Evolutionary conservation across 2,888 invertebrate species (phyloP), one percentile per base, ranked within the genome.

Genomic region (Ypsolopha sequella): DNA sequence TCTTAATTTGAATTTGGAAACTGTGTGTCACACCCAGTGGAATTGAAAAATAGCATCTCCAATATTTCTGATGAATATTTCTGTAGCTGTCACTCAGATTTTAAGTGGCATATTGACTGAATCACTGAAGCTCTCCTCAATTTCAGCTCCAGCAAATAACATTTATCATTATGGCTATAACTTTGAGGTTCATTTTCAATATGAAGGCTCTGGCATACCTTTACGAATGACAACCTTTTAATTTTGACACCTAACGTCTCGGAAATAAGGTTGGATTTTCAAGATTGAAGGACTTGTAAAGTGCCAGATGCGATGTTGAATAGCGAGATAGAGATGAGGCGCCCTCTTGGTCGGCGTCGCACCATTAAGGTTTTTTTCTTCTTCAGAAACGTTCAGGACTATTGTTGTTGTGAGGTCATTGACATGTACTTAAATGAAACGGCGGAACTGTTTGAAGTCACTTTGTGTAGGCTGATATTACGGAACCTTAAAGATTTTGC

Each of bases 281-380:
- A 24, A 4, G 24, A 24, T 24, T 3, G 4, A 24, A 24, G 24
- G 24, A 3, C 4, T 24, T 24, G 57, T 54, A 48, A 10, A 41
- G 39, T 53, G 48, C 45, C 36, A 47, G 36, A 50, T 35, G 44
- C 10, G 13, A 41, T 43, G 41, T 43, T 41, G 39, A 34, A 41
- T 35, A 14, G 45, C 51, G 52, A 50, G 52, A 50, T 54, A 52
- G 46, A 63, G 63, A 65, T 65, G 66, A 63, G 55, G 58, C 58
- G 61, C 63, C 55, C 60, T 66, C 57, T 60, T 64, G 62, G 68
- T 66, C 63, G 68, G 69, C 69, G 77, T 68, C 66, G 67, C 66
- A 78, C 76, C 80, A 81, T 81, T 81, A 81, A 76, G 75, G 76
- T 76, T 78, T 79, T 80, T 73, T 73, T 49, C 35, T 35, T 36